A percentile compares a stretch with the other conserved stretches of the same genome.
These are phyloP conservation scores for Argyresthia albistria DNA, from an alignment of 2,888 invertebrate species.

Conservation along the genomic window DNA sequence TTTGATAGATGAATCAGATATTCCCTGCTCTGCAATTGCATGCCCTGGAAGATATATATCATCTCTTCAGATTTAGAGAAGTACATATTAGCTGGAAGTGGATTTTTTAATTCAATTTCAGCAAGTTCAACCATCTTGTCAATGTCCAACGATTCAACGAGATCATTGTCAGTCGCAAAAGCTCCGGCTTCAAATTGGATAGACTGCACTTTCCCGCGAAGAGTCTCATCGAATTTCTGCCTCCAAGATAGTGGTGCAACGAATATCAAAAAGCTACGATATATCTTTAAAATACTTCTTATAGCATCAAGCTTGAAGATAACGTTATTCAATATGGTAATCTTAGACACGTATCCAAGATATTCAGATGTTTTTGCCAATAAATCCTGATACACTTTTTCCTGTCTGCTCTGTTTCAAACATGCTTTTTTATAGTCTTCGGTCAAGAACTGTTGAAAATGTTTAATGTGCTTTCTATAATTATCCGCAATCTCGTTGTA, in stretches of 20 bases:
- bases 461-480: conserved; percentile 47
- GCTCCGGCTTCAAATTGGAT: conserved; percentile 50
- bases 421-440: conserved; percentile 62
- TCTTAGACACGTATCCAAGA: conserved; percentile 37
- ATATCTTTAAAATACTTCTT: conserved; percentile 45
- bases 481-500: conserved; percentile 37
- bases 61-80: conserved; percentile 48
- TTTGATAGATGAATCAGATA: conserved; percentile 53
- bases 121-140: conserved; percentile 53
- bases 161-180: conserved; percentile 52
- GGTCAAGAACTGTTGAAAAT: conserved; percentile 57
- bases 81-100: conserved; percentile 35
- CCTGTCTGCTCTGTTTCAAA: conserved; percentile 36
- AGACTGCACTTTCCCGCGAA: conserved; percentile 37
- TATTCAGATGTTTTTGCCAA: conserved; percentile 44
- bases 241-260: conserved; percentile 58
- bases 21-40: conserved; percentile 63
- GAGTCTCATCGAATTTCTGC: conserved; percentile 45
- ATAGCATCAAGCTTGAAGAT: conserved; percentile 59
- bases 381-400: conserved; percentile 40
- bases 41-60: conserved; percentile 50
- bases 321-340: conserved; percentile 49
- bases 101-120: conserved; percentile 39
- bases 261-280: conserved; percentile 51
- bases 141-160: conserved; percentile 50